Evolutionary conservation across 2,888 invertebrate genomes (phyloP), one percentile per base, ranked within the genome.

Genomic region (Luffia ferchaultella): DNA sequence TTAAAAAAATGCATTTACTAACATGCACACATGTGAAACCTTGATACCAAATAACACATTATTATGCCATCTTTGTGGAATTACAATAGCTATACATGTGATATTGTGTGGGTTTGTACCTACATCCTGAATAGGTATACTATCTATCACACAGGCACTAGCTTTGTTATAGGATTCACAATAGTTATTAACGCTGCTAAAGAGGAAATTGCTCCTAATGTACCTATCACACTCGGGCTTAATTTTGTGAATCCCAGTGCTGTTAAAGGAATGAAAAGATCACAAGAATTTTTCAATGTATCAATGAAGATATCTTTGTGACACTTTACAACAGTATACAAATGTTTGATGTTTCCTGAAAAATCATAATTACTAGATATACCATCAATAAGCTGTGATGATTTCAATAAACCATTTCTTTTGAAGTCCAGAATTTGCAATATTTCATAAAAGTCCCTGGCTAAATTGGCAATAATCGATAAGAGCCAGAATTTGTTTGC

Each of bases 381-480:
- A 16, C 69, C 70, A 50, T 65, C 64, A 5, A 77, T 58, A 49
- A 74, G 62, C 30, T 73, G 64, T 1, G 86, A 73, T 2, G 79
- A 82, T 54, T 79, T 85, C 5, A 87, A 64, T 42, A 73, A 70
- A 48, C 62, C 62, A 16, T 68, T 58, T 52, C 70, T 77, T 55
- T 85, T 74, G 19, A 74, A 58, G 61, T 90, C 87, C 46, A 91
- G 62, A 20, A 92, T 76, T 55, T 87, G 85, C 45, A 86, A 59
- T 51, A 95, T 90, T 82, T 96, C 96, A 73, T 95, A 94, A n/a
- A 93, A 67, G 71, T 97, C 96, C 61, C 96, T 86, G 1, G 88
- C 79, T 52, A 96, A 74, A 65, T 93, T 94, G 73, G 95, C 88
- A 12, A 91, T 80, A 16, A 96, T 89, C 1, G 93, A 91, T 54